These are phyloP conservation scores for Proales similis DNA, from an alignment of 1,140 invertebrate species.

Conservation along the genomic window DNA sequence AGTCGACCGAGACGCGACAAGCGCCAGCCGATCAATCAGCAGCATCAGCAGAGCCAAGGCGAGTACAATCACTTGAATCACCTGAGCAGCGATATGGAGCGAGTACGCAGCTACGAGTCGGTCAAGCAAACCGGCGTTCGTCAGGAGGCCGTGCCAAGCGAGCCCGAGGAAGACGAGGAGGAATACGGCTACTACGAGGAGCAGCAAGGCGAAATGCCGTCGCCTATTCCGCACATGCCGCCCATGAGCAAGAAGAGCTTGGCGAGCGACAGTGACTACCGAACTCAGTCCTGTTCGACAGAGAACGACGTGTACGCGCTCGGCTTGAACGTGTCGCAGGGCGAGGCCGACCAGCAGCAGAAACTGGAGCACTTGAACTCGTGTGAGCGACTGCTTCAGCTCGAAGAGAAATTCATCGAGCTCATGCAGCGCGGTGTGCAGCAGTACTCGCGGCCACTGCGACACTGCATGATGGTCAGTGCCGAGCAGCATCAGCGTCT, in stretches of 20 bases:
- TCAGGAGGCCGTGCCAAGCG: not conserved
- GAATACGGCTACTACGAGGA: not conserved
- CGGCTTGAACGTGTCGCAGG: not conserved
- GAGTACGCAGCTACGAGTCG: not conserved
- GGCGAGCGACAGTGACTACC: slow-evolving; percentile 24
- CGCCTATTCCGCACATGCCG: slow-evolving; percentile 23
- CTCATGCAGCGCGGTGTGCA: slow-evolving; percentile 24
- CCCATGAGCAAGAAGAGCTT: not conserved
- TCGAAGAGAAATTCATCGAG: slow-evolving; percentile 35
- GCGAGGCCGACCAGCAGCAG: not conserved
- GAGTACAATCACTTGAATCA: slow-evolving; percentile 28
- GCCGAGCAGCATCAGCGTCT: slow-evolving; percentile 1
- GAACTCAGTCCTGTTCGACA: slow-evolving; percentile 23
- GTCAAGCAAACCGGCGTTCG: not conserved
- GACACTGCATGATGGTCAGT: slow-evolving; percentile 33
- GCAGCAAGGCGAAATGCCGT: slow-evolving; percentile 15
- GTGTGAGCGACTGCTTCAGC: slow-evolving; percentile 22
- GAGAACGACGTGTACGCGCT: slow-evolving; percentile 8
- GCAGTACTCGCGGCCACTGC: slow-evolving; percentile 24
- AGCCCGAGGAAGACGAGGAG: not conserved
- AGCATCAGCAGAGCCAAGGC: too few relatives aligned
- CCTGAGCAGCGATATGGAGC: not conserved
- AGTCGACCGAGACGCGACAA: too few relatives aligned
- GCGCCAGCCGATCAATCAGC: too few relatives aligned
- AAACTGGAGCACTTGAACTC: slow-evolving; percentile 18